A percentile compares a stretch with the other conserved stretches of the same genome.
Evolutionary conservation across 2,888 invertebrate genomes (phyloP).

Genomic region (Polymixis flavicincta): DNA sequence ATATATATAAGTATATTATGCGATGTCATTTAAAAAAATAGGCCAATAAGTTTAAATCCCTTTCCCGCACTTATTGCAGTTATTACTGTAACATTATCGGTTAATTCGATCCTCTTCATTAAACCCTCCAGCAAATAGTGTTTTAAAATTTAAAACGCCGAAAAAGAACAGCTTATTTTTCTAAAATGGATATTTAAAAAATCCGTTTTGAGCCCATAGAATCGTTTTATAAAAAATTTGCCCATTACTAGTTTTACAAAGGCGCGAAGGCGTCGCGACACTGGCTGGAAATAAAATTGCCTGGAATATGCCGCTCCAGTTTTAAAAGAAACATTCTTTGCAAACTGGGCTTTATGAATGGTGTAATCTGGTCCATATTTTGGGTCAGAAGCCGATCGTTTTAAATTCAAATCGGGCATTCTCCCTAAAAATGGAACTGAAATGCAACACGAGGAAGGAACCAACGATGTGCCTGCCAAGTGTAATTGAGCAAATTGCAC

Average conservation of each 20-base stretch:
- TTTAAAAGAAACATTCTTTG: slow-evolving; percentile 18
- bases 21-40: no score
- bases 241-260: slow-evolving; percentile 35
- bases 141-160: slow-evolving; percentile 36
- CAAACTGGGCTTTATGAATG: slow-evolving; percentile 2
- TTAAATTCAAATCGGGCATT: slow-evolving; percentile 11
- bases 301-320: not conserved
- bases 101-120: slow-evolving; percentile 36
- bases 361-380: slow-evolving; percentile 3
- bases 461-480: not conserved
- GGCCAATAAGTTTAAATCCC: no score
- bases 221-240: slow-evolving; percentile 49
- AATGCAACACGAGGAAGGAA: not conserved
- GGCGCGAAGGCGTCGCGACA: slow-evolving; percentile 16
- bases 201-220: slow-evolving; percentile 6
- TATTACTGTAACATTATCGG: no score
- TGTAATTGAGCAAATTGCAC: not conserved
- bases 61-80: slow-evolving; percentile 29
- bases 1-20: no score
- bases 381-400: not conserved
- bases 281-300: slow-evolving; percentile 24
- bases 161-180: slow-evolving; percentile 32
- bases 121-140: slow-evolving; percentile 31
- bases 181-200: slow-evolving; percentile 45
- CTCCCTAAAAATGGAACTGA: slow-evolving; percentile 4